Evolutionary conservation across 2,888 invertebrate species (phyloP).

Genomic region (Melieria crassipennis): DNA sequence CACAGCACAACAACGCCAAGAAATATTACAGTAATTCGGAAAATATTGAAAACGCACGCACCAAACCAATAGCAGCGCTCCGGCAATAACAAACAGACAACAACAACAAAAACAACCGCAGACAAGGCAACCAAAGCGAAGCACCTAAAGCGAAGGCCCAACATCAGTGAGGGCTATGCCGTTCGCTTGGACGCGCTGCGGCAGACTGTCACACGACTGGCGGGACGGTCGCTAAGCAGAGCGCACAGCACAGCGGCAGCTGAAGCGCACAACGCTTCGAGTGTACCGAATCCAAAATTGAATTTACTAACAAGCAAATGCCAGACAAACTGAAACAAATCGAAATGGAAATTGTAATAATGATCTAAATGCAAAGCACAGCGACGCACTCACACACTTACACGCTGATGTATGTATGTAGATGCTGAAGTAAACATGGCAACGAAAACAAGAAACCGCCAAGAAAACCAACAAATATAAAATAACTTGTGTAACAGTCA

Average conservation of each 20-base stretch:
- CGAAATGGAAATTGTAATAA: constrained; percentile 19
- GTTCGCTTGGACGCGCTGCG: too few species aligned
- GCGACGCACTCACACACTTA: too few species aligned
- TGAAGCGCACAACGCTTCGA: too few species aligned
- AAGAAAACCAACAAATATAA: too few species aligned
- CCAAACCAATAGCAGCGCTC: neutral
- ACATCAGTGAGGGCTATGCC: too few species aligned
- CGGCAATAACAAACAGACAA: neutral
- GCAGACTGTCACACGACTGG: neutral
- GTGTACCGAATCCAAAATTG: neutral
- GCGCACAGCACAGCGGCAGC: too few species aligned
- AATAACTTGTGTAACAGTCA: too few species aligned
- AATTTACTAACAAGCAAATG: constrained; percentile 28
- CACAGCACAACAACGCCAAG: neutral
- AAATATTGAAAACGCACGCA: constrained; percentile 7
- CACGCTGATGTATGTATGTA: neutral
- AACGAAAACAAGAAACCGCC: neutral
- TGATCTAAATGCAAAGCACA: neutral
- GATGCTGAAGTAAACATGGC: neutral
- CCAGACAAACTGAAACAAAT: constrained; percentile 26
- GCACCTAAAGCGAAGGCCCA: too few species aligned
- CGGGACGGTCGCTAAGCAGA: too few species aligned
- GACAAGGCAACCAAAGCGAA: neutral
- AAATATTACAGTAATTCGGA: neutral
- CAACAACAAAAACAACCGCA: neutral